These are phyloP conservation scores for Nesogale talazaci DNA, from an alignment of 2,113 vertebrate species.

Conservation along the genomic window DNA sequence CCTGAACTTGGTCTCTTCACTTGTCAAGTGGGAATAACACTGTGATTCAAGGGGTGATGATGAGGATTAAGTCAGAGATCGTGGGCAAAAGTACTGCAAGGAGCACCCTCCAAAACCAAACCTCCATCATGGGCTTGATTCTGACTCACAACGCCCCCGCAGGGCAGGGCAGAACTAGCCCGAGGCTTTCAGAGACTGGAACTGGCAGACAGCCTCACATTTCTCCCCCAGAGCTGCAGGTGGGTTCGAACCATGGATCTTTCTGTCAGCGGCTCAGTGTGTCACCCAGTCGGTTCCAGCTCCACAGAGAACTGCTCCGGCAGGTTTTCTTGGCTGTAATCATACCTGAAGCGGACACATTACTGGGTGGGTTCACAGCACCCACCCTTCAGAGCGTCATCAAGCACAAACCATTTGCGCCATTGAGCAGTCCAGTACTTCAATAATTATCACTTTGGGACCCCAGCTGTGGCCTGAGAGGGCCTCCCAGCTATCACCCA, in stretches of 20 bases:
- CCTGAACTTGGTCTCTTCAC: neutral
- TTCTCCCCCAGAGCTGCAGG: too few species aligned
- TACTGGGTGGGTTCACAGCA: neutral
- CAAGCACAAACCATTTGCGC: neutral
- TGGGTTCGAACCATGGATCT: too few species aligned
- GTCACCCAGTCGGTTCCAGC: too few species aligned
- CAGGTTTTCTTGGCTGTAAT: neutral
- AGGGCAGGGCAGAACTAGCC: too few species aligned
- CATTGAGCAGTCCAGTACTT: neutral
- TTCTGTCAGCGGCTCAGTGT: too few species aligned
- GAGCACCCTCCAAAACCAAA: neutral
- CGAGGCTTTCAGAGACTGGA: too few species aligned
- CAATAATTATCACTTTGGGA: neutral
- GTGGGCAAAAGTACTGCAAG: neutral
- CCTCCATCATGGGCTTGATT: neutral
- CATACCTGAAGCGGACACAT: neutral
- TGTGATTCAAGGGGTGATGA: neutral
- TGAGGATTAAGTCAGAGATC: neutral
- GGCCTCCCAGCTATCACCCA: neutral
- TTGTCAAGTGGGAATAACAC: neutral
- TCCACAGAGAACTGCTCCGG: neutral
- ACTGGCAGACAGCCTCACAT: too few species aligned
- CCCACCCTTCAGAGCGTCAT: neutral
- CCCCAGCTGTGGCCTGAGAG: neutral
- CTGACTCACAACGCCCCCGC: neutral